Conservation (phyloP, 2,888 invertebrate genomes). For the Atrina japonica region DNA sequence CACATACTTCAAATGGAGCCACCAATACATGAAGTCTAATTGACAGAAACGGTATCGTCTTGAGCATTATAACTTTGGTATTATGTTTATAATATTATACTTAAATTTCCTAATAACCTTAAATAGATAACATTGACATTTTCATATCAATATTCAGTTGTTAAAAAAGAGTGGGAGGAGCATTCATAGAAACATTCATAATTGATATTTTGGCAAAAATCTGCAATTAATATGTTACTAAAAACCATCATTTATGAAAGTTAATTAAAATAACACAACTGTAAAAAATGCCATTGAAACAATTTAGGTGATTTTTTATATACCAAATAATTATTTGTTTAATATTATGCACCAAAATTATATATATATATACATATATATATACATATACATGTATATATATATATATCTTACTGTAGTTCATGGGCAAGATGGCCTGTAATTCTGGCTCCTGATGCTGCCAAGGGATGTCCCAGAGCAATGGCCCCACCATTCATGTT, state of each 20-base stretch:
- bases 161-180: too few relatives aligned
- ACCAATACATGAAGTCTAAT: too few relatives aligned
- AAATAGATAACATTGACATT: too few relatives aligned
- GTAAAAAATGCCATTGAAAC: neutral
- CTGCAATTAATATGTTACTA: too few relatives aligned
- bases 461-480: slow-evolving; percentile 97
- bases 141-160: too few relatives aligned
- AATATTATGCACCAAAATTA: neutral
- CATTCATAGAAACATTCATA: too few relatives aligned
- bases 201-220: too few relatives aligned
- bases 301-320: neutral
- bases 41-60: too few relatives aligned
- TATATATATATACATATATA: neutral
- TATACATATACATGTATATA: neutral
- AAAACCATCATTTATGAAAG: neutral
- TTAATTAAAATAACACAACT: neutral
- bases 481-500: slow-evolving; percentile 98
- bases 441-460: slow-evolving; percentile 96
- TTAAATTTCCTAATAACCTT: too few relatives aligned
- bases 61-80: too few relatives aligned
- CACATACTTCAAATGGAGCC: too few relatives aligned
- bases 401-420: slow-evolving; percentile 85
- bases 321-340: neutral
- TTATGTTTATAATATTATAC: too few relatives aligned
- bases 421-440: slow-evolving; percentile 95